These are phyloP conservation scores for Phycodurus eques DNA, from an alignment of 2,113 vertebrate genomes.

Conservation along the genomic window DNA sequence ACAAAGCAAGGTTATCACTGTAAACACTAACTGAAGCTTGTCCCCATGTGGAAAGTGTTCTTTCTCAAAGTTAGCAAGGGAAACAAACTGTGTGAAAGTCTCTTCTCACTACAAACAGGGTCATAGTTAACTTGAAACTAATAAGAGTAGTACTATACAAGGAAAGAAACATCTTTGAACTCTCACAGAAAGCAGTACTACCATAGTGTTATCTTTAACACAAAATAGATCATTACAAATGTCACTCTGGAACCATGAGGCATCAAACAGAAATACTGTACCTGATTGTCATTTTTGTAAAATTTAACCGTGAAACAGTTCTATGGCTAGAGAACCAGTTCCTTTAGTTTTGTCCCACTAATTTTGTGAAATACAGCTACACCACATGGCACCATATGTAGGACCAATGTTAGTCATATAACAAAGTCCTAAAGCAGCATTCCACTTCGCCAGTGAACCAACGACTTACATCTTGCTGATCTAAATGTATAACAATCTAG, in stretches of 20 bases:
- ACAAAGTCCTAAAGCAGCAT: no score
- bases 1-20: constrained; percentile 15
- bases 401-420: no score
- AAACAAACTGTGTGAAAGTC: constrained; percentile 4
- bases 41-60: constrained; percentile 6
- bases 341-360: no score
- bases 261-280: no score
- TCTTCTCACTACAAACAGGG: neutral
- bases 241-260: neutral
- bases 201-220: neutral
- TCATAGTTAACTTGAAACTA: neutral
- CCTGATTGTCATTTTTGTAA: no score
- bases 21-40: constrained; percentile 10
- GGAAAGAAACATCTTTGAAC: neutral
- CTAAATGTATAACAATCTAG: no score
- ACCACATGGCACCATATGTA: no score
- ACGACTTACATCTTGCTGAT: no score
- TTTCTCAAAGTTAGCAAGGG: constrained; percentile 8
- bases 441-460: no score
- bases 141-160: neutral
- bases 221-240: neutral
- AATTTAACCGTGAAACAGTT: no score
- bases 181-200: neutral
- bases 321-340: no score
- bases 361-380: no score